phyloP scores from a whole-genome alignment of 2,888 invertebrate genomes.

The Galerucella calmariensis region DNA sequence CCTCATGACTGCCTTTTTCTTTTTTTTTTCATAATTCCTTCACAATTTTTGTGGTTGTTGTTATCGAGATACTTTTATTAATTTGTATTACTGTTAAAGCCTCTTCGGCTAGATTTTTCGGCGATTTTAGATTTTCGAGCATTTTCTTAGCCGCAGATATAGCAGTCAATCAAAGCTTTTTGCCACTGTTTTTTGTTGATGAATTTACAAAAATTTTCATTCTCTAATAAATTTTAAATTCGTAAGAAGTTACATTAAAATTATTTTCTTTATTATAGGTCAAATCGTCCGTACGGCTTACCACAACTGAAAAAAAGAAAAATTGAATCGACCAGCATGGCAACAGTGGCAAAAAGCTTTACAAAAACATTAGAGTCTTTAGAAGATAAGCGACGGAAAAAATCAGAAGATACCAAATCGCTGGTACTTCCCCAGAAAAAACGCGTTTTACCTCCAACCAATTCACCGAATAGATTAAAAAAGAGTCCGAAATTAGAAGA shows the following conservation, averaged over 20 bases:
- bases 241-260: not conserved
- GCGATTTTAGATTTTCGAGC: too few species aligned
- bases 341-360: slow-evolving; percentile 57
- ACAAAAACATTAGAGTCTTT: slow-evolving; percentile 53
- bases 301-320: slow-evolving; percentile 77
- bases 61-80: too few species aligned
- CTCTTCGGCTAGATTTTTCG: too few species aligned
- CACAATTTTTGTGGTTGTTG: too few species aligned
- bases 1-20: too few species aligned
- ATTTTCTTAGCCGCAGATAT: too few species aligned
- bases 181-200: not conserved
- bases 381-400: slow-evolving; percentile 66
- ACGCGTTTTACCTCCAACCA: slow-evolving; percentile 64
- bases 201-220: too few species aligned
- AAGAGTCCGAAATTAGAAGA: slow-evolving; percentile 66
- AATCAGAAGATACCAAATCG: slow-evolving; percentile 62
- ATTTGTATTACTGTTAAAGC: too few species aligned
- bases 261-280: slow-evolving; percentile 56
- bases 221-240: not conserved
- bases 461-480: slow-evolving; percentile 59
- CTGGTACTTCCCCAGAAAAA: slow-evolving; percentile 72
- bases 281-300: slow-evolving; percentile 62
- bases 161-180: not conserved
- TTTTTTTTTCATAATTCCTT: too few species aligned
- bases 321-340: slow-evolving; percentile 67